Percentiles rank a stretch among this genome's conserved stretches.
Evolutionary conservation across 2,797 vertebrate species (phyloP).

Genomic region (Phrynocephalus vlangalii): DNA sequence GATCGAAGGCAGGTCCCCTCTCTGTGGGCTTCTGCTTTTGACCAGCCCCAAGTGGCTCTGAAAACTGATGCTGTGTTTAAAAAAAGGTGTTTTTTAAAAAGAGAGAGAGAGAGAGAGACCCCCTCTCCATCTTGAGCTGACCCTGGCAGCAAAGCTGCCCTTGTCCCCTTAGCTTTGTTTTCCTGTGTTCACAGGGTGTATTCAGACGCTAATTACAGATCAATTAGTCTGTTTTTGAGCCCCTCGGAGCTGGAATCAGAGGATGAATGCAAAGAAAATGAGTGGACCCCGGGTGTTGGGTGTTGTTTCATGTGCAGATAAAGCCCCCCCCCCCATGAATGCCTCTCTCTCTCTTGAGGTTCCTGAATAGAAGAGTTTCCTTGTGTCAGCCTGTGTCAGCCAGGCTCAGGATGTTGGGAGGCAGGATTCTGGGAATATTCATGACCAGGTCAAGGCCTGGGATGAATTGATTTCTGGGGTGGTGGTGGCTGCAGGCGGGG

Average conservation of each 20-base stretch:
- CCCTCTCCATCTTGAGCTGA: slow-evolving; percentile 47
- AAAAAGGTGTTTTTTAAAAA: neutral
- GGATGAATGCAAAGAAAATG: slow-evolving; percentile 83
- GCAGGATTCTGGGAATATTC: slow-evolving; percentile 97
- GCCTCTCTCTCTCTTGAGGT: slow-evolving; percentile 76
- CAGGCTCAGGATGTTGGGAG: slow-evolving; percentile 76
- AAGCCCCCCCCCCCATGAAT: slow-evolving; percentile 84
- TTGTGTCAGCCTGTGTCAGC: slow-evolving; percentile 78
- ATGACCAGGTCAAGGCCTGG: slow-evolving; percentile 90
- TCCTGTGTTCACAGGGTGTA: slow-evolving; percentile 74
- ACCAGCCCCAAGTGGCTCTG: fast-evolving
- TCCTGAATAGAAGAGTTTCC: slow-evolving; percentile 81
- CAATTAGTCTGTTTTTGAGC: slow-evolving; percentile 88
- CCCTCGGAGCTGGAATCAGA: slow-evolving; percentile 78
- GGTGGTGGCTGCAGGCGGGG: slow-evolving; percentile 55
- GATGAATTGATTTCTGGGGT: slow-evolving; percentile 86
- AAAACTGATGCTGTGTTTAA: neutral
- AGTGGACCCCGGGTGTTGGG: slow-evolving; percentile 73
- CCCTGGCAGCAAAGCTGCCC: slow-evolving; percentile 53
- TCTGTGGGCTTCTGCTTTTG: neutral
- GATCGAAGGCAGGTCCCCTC: too few species aligned
- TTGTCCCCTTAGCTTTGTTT: slow-evolving; percentile 72
- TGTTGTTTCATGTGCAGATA: slow-evolving; percentile 92
- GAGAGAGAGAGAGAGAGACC: fast-evolving
- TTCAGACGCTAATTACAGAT: slow-evolving; percentile 90